Evolutionary conservation across 2,113 vertebrate species (phyloP).

Genomic region (Ctenodactylus gundi): DNA sequence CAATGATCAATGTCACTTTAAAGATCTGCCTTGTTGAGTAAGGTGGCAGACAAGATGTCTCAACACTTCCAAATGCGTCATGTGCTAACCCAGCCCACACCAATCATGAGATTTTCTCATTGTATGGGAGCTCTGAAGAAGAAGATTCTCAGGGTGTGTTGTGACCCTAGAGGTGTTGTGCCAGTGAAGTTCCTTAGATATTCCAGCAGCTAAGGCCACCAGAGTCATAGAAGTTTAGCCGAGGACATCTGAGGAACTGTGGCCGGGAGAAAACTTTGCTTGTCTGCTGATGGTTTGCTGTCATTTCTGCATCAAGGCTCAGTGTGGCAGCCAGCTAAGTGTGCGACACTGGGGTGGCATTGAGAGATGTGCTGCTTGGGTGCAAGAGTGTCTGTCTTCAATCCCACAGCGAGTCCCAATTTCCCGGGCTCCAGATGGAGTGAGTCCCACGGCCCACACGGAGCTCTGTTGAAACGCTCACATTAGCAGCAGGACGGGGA

Average conservation of each 20-base stretch:
- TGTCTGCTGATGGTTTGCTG: neutral
- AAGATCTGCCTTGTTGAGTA: slow-evolving; percentile 17
- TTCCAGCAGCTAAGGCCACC: slow-evolving; percentile 36
- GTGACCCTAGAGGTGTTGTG: slow-evolving; percentile 45
- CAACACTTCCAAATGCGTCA: neutral
- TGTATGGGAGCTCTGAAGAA: neutral
- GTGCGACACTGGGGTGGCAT: neutral
- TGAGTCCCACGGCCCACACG: slow-evolving; percentile 54
- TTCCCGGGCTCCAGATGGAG: slow-evolving; percentile 61
- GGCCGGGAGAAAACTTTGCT: neutral
- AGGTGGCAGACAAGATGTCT: slow-evolving; percentile 39
- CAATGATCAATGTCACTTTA: neutral
- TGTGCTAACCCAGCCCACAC: neutral
- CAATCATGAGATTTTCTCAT: slow-evolving; percentile 24
- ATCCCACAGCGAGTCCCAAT: neutral
- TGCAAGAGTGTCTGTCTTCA: slow-evolving; percentile 4
- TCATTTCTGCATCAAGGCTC: neutral
- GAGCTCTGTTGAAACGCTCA: slow-evolving; percentile 63
- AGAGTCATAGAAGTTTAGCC: neutral
- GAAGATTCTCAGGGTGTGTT: slow-evolving; percentile 57
- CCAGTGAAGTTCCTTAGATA: slow-evolving; percentile 12
- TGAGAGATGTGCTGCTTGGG: neutral
- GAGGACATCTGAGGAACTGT: neutral
- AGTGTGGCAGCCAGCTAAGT: neutral
- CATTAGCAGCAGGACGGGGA: slow-evolving; percentile 73